Evolutionary conservation across 1,140 invertebrate genomes (phyloP).

Genomic region (Platyscapa corneri): DNA sequence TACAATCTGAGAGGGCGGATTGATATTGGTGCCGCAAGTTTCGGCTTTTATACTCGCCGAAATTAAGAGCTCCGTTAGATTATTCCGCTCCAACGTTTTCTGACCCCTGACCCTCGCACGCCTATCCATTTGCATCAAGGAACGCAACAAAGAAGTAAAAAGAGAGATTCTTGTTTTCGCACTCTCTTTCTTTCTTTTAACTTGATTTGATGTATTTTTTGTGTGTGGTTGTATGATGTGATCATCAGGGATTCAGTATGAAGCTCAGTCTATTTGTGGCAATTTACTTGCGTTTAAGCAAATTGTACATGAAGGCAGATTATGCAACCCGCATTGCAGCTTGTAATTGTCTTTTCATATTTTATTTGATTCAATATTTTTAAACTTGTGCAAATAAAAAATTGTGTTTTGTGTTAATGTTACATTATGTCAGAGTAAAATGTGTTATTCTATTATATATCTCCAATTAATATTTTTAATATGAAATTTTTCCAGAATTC

Average conservation of each 20-base stretch:
- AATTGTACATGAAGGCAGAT: not conserved
- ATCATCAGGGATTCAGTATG: not conserved
- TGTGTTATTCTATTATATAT: not conserved
- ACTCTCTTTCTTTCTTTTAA: not conserved
- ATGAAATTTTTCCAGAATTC: no score
- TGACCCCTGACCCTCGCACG: conserved; percentile 36
- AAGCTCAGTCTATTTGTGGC: not conserved
- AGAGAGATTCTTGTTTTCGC: not conserved
- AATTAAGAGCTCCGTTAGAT: conserved; percentile 15
- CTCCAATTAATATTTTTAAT: not conserved
- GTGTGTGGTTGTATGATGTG: not conserved
- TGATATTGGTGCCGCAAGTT: not conserved
- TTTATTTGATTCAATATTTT: not conserved
- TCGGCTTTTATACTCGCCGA: conserved; percentile 43
- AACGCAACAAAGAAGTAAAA: not conserved
- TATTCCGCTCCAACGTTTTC: conserved; percentile 19
- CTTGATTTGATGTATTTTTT: not conserved
- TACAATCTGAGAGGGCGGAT: conserved; percentile 32
- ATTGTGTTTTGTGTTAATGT: not conserved
- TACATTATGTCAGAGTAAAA: not conserved
- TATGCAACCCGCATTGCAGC: not conserved
- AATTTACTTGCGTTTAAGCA: not conserved
- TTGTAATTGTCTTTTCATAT: not conserved
- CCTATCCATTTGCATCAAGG: conserved; percentile 5
- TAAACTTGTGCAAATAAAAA: not conserved